phyloP scores from a whole-genome alignment of 2,888 invertebrate species.

The Caenorhabditis afra region DNA sequence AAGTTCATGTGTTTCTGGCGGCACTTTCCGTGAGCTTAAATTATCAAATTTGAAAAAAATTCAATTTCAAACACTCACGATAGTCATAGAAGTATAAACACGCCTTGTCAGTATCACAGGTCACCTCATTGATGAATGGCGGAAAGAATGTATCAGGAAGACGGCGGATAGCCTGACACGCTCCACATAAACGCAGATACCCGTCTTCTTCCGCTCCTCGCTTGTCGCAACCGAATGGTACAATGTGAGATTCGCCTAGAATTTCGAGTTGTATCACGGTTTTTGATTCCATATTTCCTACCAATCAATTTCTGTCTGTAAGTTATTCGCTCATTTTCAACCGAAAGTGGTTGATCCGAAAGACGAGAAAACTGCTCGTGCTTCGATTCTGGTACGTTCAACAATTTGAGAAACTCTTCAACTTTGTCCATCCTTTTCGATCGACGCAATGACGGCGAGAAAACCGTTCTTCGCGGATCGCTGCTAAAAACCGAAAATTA shows the following conservation, averaged over 20 bases:
- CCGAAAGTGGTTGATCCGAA: constrained; percentile 62
- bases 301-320: constrained; percentile 69
- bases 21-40: constrained; percentile 81
- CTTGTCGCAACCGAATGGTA: constrained; percentile 80
- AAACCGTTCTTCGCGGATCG: constrained; percentile 75
- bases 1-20: constrained; percentile 81
- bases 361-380: constrained; percentile 22
- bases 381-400: constrained; percentile 37
- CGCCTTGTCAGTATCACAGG: constrained; percentile 80
- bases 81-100: constrained; percentile 80
- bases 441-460: constrained; percentile 74
- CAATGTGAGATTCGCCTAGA: constrained; percentile 79
- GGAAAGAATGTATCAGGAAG: constrained; percentile 80
- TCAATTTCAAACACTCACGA: constrained; percentile 63
- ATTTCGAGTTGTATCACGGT: background rate
- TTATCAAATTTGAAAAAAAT: constrained; percentile 21
- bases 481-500: constrained; percentile 17
- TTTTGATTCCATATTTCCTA: constrained; percentile 18
- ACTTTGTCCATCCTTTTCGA: constrained; percentile 60
- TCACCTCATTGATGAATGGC: constrained; percentile 81
- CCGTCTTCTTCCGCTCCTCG: constrained; percentile 80
- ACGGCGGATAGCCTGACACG: constrained; percentile 79
- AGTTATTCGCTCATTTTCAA: constrained; percentile 63
- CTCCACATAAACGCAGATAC: constrained; percentile 79
- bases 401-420: constrained; percentile 45